Evolutionary conservation across 2,888 invertebrate species (phyloP).

Genomic region (Cheilosia soror): DNA sequence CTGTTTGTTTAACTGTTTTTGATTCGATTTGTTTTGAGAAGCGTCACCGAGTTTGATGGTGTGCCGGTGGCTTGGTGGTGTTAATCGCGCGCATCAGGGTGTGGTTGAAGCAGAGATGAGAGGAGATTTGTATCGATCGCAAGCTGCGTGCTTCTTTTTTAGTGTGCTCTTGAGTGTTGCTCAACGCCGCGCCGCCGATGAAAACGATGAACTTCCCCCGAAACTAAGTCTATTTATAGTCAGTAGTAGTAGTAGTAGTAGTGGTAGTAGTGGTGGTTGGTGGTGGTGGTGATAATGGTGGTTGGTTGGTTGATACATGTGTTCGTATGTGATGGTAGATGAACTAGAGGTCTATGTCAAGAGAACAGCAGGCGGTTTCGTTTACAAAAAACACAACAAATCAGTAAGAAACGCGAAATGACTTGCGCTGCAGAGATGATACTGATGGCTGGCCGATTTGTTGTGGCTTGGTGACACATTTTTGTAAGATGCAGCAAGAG

Average conservation of each 20-base stretch:
- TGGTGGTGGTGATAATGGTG: conserved; percentile 72
- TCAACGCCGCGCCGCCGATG: conserved; percentile 38
- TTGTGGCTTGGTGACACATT: conserved; percentile 52
- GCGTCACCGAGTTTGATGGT: conserved; percentile 42
- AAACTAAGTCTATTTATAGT: conserved; percentile 58
- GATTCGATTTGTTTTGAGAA: conserved; percentile 51
- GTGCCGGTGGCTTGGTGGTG: conserved; percentile 34
- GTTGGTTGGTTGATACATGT: conserved; percentile 61
- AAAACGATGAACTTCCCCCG: conserved; percentile 49
- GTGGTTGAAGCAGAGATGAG: conserved; percentile 68
- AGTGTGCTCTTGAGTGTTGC: conserved; percentile 30
- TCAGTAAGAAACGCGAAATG: conserved; percentile 48
- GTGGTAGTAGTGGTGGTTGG: conserved; percentile 58
- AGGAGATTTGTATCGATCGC: conserved; percentile 54
- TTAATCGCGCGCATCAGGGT: conserved; percentile 57
- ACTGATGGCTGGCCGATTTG: conserved; percentile 49
- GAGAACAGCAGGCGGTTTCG: conserved; percentile 22
- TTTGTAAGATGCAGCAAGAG: conserved; percentile 51
- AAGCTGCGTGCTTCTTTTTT: conserved; percentile 44
- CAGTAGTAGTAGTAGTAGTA: conserved; percentile 49
- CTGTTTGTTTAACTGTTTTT: conserved; percentile 27
- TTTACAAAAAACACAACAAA: conserved; percentile 47
- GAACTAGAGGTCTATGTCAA: conserved; percentile 62
- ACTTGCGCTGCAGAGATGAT: conserved; percentile 45
- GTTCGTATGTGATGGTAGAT: conserved; percentile 68